phyloP scores from a whole-genome alignment of 2,797 vertebrate genomes.

The Nyctibius grandis region DNA sequence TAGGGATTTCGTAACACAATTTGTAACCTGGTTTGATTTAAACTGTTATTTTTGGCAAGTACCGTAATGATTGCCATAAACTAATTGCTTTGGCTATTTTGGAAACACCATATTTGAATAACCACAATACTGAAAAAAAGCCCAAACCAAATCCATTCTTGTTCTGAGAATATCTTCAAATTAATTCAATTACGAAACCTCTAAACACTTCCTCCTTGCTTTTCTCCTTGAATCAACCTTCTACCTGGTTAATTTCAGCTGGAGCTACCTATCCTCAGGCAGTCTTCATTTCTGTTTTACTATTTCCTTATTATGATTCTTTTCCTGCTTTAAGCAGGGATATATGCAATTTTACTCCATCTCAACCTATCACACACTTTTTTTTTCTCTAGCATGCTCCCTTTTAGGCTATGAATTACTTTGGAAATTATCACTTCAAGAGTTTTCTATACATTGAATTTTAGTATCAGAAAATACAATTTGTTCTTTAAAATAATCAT shows the following conservation, averaged over 20 bases:
- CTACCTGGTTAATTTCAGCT: neutral
- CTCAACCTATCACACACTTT: neutral
- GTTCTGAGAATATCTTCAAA: neutral
- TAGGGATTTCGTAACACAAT: neutral
- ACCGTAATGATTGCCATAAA: neutral
- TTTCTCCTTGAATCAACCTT: neutral
- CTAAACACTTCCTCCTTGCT: neutral
- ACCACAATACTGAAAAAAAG: neutral
- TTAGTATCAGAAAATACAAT: neutral
- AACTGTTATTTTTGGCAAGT: neutral
- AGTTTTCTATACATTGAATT: neutral
- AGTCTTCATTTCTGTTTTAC: neutral
- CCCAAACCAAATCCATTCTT: neutral
- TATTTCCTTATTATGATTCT: neutral
- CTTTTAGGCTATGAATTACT: neutral
- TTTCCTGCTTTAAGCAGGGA: neutral
- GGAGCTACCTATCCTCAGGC: neutral
- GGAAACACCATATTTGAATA: neutral
- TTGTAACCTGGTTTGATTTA: neutral
- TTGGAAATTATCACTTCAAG: neutral
- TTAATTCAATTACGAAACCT: neutral
- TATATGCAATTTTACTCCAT: neutral
- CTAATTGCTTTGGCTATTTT: neutral
- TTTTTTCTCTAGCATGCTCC: neutral
- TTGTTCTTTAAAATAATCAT: conserved; percentile 9